Conservation (phyloP, 2,888 invertebrate species). For the Cephalotes varians region DNA sequence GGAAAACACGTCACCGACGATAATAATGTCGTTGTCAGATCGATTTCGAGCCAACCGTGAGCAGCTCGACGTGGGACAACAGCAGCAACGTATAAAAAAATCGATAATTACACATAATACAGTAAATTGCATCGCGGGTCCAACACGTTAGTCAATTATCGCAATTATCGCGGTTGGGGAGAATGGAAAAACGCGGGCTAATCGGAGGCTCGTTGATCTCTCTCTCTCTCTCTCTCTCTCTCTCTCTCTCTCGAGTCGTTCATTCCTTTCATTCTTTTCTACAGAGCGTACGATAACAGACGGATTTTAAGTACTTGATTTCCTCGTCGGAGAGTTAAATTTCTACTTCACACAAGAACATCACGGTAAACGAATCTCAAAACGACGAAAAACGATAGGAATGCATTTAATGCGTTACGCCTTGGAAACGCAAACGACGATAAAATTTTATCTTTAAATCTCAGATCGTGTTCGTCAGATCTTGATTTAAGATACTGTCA, state of each 20-base stretch:
- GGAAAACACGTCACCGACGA: constrained; percentile 29
- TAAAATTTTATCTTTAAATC: not conserved
- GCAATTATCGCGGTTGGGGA: constrained; percentile 22
- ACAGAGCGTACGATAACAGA: not conserved
- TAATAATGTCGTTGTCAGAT: not conserved
- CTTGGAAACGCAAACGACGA: not conserved
- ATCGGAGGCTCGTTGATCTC: constrained; percentile 28
- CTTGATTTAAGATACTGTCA: not conserved
- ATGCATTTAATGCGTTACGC: not conserved
- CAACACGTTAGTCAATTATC: constrained; percentile 19
- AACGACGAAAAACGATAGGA: not conserved
- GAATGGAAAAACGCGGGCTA: constrained; percentile 20
- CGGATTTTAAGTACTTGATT: not conserved
- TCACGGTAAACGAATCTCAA: not conserved
- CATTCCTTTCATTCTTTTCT: not conserved
- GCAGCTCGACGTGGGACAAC: not conserved
- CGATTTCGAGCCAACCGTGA: constrained; percentile 1
- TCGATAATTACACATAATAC: constrained; percentile 54
- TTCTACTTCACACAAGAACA: not conserved
- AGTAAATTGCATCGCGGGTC: constrained; percentile 25
- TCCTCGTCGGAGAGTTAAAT: not conserved
- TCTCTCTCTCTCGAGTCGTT: not conserved
- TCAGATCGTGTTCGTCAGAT: not conserved
- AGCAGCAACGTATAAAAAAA: constrained; percentile 39
- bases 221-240: no score